Evolutionary conservation across 2,113 vertebrate genomes (phyloP).

Genomic region (Fregetta grallaria): DNA sequence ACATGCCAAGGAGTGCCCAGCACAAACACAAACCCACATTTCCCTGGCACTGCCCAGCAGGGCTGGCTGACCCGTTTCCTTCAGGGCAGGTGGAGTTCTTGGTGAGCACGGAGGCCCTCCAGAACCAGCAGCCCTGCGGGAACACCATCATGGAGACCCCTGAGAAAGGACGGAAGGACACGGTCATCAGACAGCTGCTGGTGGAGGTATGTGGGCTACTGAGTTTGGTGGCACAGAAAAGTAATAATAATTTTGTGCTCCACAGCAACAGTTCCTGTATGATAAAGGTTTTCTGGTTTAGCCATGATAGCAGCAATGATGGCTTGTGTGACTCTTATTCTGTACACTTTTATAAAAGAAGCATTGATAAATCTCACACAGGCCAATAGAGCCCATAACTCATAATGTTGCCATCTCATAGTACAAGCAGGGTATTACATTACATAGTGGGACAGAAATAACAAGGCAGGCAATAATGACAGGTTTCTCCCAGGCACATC

Average conservation of each 20-base stretch:
- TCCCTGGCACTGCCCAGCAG: not conserved
- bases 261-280: not conserved
- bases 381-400: not conserved
- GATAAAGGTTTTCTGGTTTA: not conserved
- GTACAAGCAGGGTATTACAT: not conserved
- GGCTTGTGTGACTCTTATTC: not conserved
- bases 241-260: not conserved
- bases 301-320: not conserved
- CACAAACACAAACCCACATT: not conserved
- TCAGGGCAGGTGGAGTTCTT: conserved; percentile 58
- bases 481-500: not conserved
- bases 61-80: not conserved
- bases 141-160: conserved; percentile 64
- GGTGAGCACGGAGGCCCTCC: conserved; percentile 44
- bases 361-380: not conserved
- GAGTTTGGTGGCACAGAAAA: not conserved
- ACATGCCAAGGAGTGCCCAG: not conserved
- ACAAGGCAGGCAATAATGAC: not conserved
- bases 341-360: not conserved
- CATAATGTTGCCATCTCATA: not conserved
- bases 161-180: conserved; percentile 76
- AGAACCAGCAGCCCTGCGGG: conserved; percentile 1
- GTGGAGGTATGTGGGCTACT: conserved; percentile 74
- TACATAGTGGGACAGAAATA: not conserved
- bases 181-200: conserved; percentile 73